Conservation (phyloP, 2,888 invertebrate genomes). For the Sympetrum striolatum region DNA sequence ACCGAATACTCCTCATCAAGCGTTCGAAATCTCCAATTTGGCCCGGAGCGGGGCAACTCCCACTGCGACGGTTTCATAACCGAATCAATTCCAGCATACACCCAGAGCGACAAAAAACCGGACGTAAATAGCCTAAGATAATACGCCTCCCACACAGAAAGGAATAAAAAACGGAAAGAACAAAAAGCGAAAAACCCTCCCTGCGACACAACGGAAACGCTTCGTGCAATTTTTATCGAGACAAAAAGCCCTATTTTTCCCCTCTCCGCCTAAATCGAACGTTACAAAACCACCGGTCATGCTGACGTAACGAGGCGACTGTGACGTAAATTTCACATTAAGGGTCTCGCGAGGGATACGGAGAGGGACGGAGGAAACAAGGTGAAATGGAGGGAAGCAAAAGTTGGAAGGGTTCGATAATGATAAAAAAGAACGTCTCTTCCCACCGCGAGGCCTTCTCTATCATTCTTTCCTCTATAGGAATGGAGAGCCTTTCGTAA, state of each 20-base stretch:
- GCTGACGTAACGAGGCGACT: slow-evolving; percentile 11
- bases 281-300: neutral
- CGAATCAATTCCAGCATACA: neutral
- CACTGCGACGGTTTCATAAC: neutral
- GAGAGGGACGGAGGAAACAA: neutral
- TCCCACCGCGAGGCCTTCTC: neutral
- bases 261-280: neutral
- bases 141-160: neutral
- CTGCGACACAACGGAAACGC: neutral
- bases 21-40: neutral
- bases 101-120: neutral
- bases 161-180: neutral
- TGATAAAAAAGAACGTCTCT: neutral
- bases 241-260: neutral
- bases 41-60: neutral
- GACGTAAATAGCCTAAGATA: neutral
- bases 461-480: neutral
- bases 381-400: slow-evolving; percentile 1
- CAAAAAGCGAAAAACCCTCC: neutral
- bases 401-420: neutral
- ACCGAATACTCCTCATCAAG: neutral
- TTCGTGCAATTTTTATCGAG: neutral
- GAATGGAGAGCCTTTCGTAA: slow-evolving; percentile 28
- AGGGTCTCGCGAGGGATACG: neutral
- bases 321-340: slow-evolving; percentile 17